Base-by-base conservation (phyloP, 2,113 vertebrate genomes). In the Climacteris rufus region DNA sequence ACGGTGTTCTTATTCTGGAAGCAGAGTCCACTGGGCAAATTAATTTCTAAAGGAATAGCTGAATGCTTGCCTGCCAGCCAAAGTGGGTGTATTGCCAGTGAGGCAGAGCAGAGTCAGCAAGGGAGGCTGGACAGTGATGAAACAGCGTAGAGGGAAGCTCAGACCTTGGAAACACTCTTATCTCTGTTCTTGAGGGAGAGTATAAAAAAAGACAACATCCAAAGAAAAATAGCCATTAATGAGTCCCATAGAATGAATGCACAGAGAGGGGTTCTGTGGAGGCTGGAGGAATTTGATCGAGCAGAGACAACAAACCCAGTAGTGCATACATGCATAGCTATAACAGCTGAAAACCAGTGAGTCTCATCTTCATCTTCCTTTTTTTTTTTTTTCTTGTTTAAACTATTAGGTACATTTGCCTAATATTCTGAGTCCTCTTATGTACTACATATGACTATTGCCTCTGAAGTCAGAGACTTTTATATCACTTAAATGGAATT, bases 191-290 rank as follows among this genome's bases (percentile, higher is more conserved):
- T 89, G 57, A 87, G 84, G 60, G 61, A 87, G 18, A n/a, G 35
- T 31, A 83, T 74, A 7, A 47, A 77, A 96, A 94, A 91, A 88
- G 39, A 79, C 68, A 77, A 88, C 44, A 94, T 93, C 30, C 70
- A 83, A 92, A 88, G 50, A 91, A 97, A 96, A 96, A 88, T 85
- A 91, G 33, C 24, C 31, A 65, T 93, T 93, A 88, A 88, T 86
- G 85, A 90, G 66, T 65, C 82, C 42, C 64, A 59, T 20, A 50
- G 72, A 96, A 93, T 89, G 50, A 92, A 87, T 45, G 39, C 80
- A 74, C 25, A 61, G 64, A 80, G 92, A 69, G 42, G 39, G 22
- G 20, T 53, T 91, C 77, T 91, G n/a, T 72, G 53, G 30, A 84
- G 22, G 72, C 40, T 82, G 57, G 54, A 52, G 75, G 74, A 84